phyloP scores from a whole-genome alignment of 2,113 vertebrate species.

The Actenoides hombroni region DNA sequence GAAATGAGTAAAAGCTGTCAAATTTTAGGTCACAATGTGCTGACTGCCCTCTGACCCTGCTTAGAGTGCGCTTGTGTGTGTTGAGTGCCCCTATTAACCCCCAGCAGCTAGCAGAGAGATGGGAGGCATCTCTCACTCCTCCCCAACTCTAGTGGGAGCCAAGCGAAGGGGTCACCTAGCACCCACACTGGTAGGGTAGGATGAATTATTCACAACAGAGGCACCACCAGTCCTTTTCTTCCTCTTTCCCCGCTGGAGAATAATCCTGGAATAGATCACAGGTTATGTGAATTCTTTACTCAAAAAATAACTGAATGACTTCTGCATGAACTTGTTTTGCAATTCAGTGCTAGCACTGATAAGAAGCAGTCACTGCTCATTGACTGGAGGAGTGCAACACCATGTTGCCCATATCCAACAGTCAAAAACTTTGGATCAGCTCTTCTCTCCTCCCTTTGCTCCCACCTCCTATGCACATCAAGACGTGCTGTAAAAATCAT shows the following conservation, averaged over 20 bases:
- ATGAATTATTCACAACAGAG: slow-evolving; percentile 50
- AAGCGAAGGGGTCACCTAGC: background rate
- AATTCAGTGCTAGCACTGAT: slow-evolving; percentile 12
- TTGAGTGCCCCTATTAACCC: slow-evolving; percentile 54
- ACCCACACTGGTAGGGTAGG: background rate
- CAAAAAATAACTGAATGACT: slow-evolving; percentile 9
- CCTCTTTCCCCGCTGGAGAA: background rate
- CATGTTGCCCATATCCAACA: background rate
- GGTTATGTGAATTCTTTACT: background rate
- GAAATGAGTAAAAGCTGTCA: slow-evolving; percentile 36
- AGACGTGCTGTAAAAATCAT: background rate
- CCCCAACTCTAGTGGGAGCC: background rate
- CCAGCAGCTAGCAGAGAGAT: background rate
- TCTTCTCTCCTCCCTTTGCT: background rate
- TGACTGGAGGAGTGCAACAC: background rate
- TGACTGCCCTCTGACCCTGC: slow-evolving; percentile 43
- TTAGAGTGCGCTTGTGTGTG: slow-evolving; percentile 15
- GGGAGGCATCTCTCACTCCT: background rate
- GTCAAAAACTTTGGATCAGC: background rate
- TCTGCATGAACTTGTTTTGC: slow-evolving; percentile 37
- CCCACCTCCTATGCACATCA: background rate
- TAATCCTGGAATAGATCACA: background rate
- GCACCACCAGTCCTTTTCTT: background rate
- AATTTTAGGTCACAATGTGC: slow-evolving; percentile 54
- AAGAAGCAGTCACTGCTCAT: background rate